phyloP scores from a whole-genome alignment of 2,797 vertebrate genomes.

The Kryptolebias ocellatus region DNA sequence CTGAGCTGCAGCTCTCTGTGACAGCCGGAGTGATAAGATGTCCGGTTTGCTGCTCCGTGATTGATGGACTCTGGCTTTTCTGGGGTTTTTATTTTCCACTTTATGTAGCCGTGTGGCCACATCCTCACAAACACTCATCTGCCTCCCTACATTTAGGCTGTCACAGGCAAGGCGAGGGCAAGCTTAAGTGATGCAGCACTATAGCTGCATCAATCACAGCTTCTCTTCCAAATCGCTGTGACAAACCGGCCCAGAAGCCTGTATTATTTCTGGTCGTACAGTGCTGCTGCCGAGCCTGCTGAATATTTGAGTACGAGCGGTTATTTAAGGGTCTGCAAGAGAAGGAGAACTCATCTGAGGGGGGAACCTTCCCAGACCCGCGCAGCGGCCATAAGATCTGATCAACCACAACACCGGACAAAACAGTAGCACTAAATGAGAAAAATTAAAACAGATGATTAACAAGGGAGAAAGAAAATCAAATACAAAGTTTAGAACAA shows the following conservation, averaged over 20 bases:
- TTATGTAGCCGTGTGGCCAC: constrained; percentile 11
- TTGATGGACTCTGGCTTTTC: constrained; percentile 32
- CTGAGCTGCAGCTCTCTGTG: constrained; percentile 33
- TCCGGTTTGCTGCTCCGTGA: constrained; percentile 22
- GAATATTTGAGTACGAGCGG: constrained; percentile 51
- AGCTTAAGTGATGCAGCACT: constrained; percentile 54
- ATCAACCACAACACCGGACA: background rate
- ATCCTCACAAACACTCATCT: constrained; percentile 31
- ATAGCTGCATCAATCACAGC: constrained; percentile 61
- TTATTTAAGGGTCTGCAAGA: constrained; percentile 54
- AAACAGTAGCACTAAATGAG: background rate
- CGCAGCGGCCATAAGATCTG: no score
- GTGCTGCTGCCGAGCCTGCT: constrained; percentile 37
- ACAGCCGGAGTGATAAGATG: constrained; percentile 34
- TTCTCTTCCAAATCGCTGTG: constrained; percentile 63
- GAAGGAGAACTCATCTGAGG: constrained; percentile 45
- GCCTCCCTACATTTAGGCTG: constrained; percentile 43
- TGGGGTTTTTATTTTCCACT: background rate
- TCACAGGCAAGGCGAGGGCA: constrained; percentile 67
- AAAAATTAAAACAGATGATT: no score
- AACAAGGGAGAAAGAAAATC: no score
- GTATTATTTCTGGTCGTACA: constrained; percentile 59
- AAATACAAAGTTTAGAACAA: no score
- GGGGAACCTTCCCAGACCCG: constrained; percentile 23
- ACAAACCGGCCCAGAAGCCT: constrained; percentile 71